Base-by-base conservation (phyloP, 2,797 vertebrate species). In the Dendrocincla tyrannina region DNA sequence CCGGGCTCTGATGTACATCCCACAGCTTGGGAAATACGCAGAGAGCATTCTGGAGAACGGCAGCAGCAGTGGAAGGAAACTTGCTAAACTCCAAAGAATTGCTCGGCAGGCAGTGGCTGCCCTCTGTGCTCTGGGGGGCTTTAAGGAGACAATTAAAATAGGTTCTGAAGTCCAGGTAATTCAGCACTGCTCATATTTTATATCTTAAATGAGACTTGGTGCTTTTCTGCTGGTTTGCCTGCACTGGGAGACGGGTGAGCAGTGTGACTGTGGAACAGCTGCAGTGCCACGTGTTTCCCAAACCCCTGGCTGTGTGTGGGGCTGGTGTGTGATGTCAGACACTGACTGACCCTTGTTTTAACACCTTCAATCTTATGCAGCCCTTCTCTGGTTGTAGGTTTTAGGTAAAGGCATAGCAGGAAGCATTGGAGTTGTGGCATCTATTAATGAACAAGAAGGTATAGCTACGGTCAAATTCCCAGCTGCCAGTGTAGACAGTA, bases 101-200 rank as follows among this genome's bases (percentile, higher is more conserved):
- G 99, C 99, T 79, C 98, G 99, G 66, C 99, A 99, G 97, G 99
- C 99, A 3, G 99, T 99, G 12, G 99, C 99, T 19, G 99, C 99
- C 9, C 98, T 99, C n/a, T 99, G 99, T 53, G 99, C 99, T 8
- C 98, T 99, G 13, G 99, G 99, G 28, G 99, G 99, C 96, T 99
- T 99, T 96, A 99, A 99, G 94, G 99, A 99, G 97, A 99, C 99
- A 2, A 99, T 99, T 97, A 99, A 99, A 98, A 99, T 99, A 39
- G 99, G 99, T 95, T 99, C 99, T 15, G 99, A 99, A 97, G 99
- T 99, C 73, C 99, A 99, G 99, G 99, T 99, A 96, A 97, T 62
- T 56, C n/a, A 33, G 55, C 5, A 1, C 50, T 24, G 4, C 27
- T 79, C 74, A 3, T 32, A 1, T 79, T 76, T 81, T 35, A 2